Base-by-base conservation (phyloP, 2,113 vertebrate species). In the Podiceps cristatus region DNA sequence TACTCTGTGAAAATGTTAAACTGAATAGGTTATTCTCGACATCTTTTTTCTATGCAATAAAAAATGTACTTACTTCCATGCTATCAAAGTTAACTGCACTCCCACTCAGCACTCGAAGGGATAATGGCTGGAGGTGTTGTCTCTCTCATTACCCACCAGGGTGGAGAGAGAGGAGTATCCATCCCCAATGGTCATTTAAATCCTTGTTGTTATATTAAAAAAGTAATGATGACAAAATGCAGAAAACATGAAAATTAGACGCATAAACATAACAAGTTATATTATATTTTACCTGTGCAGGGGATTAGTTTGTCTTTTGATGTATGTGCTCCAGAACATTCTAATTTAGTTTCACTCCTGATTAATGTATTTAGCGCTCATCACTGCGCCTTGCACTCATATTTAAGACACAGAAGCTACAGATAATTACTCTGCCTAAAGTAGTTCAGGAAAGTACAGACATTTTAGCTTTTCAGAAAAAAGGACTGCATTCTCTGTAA, bases 151-250 rank as follows among this genome's bases (percentile, higher is more conserved):
- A 98, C 56, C 86, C 42, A 93, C 68, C 56, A 96, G 96, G 97
- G 98, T 94, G 75, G 88, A 96, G 98, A 97, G 95, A 97, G 98
- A 95, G 94, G 93, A 94, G 71, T 94, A 96, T 84, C 96, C 80
- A 87, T 97, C 97, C 96, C 95, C 72, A 96, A 56, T 96, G 98
- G 98, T 98, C 98, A 98, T 98, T 99, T 98, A 98, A 98, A 98
- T 98, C 89, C 95, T 97, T 77, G 80, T 98, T 97, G 96, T 98
- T 96, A 98, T 93, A 98, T 98, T 98, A 97, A 97, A 97, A 97
- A 98, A 98, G 44, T 95, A 98, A 77, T 93, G 96, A 98, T 98
- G 86, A 97, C 96, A 92, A 98, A 98, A 98, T 97, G 52, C 74
- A 74, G 83, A 98, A 97, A 98, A 96, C 91, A 97, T 92, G 96